Percentiles rank a stretch among this genome's conserved stretches.
phyloP scores from a whole-genome alignment of 2,113 vertebrate genomes.

The Silurus asotus region DNA sequence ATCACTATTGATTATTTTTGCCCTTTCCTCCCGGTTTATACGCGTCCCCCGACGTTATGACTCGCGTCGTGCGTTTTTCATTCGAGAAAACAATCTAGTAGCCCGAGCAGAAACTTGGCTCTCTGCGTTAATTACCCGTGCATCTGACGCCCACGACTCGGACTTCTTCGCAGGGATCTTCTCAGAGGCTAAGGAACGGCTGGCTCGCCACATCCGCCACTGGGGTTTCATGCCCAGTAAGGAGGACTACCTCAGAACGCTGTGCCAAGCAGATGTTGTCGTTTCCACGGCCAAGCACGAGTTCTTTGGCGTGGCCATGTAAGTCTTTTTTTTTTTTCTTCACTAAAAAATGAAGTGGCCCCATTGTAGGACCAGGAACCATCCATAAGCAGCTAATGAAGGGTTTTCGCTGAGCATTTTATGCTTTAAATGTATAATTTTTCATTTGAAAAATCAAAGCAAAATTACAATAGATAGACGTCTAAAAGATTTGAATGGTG shows the following conservation, averaged over 20 bases:
- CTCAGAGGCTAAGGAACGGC: constrained; percentile 73
- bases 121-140: constrained; percentile 40
- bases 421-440: too few relatives aligned
- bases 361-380: neutral
- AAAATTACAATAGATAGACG: neutral
- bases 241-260: constrained; percentile 82
- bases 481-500: neutral
- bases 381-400: neutral
- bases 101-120: constrained; percentile 41
- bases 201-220: constrained; percentile 80
- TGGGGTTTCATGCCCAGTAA: constrained; percentile 90
- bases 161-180: constrained; percentile 82
- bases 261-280: constrained; percentile 89
- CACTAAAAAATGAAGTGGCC: neutral
- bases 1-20: constrained; percentile 64
- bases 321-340: constrained; percentile 67
- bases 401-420: neutral
- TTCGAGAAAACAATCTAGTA: constrained; percentile 28
- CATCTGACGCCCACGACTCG: constrained; percentile 32
- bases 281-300: constrained; percentile 93
- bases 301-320: constrained; percentile 97
- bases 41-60: constrained; percentile 51
- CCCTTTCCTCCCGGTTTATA: constrained; percentile 51
- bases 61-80: constrained; percentile 55
- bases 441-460: neutral